These are phyloP conservation scores for Drosophila helvetica DNA, from an alignment of 2,888 invertebrate species.

Conservation along the genomic window DNA sequence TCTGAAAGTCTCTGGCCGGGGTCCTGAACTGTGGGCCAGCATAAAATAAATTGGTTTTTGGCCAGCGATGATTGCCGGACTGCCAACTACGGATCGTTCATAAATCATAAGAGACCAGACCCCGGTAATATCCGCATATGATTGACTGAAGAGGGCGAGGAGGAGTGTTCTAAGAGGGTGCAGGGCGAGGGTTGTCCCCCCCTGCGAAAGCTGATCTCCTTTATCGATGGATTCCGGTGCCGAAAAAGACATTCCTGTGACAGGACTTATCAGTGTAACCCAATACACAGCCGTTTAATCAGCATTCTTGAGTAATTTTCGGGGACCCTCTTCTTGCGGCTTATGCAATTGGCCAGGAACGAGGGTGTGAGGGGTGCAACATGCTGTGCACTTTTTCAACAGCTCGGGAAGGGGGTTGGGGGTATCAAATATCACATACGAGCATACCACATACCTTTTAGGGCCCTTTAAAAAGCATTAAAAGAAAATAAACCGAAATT, in stretches of 20 bases:
- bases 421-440: slow-evolving; percentile 63
- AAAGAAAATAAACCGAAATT: slow-evolving; percentile 66
- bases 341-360: slow-evolving; percentile 63
- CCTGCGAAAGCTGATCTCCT: slow-evolving; percentile 29
- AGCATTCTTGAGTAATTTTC: slow-evolving; percentile 39
- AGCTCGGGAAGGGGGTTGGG: slow-evolving; percentile 45
- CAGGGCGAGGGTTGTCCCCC: neutral
- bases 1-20: slow-evolving; percentile 49
- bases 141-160: neutral
- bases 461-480: slow-evolving; percentile 65
- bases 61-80: slow-evolving; percentile 22
- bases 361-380: slow-evolving; percentile 26
- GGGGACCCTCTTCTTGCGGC: slow-evolving; percentile 54
- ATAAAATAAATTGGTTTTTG: slow-evolving; percentile 66
- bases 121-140: slow-evolving; percentile 3
- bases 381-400: slow-evolving; percentile 73
- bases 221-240: slow-evolving; percentile 34
- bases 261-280: slow-evolving; percentile 44
- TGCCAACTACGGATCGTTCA: slow-evolving; percentile 17
- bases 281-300: slow-evolving; percentile 50
- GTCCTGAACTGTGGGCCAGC: slow-evolving; percentile 35
- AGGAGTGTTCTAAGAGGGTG: neutral
- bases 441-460: slow-evolving; percentile 55
- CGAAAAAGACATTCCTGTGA: slow-evolving; percentile 29
- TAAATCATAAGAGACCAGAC: slow-evolving; percentile 29